phyloP scores from a whole-genome alignment of 2,113 vertebrate genomes.

The Thermophis baileyi region DNA sequence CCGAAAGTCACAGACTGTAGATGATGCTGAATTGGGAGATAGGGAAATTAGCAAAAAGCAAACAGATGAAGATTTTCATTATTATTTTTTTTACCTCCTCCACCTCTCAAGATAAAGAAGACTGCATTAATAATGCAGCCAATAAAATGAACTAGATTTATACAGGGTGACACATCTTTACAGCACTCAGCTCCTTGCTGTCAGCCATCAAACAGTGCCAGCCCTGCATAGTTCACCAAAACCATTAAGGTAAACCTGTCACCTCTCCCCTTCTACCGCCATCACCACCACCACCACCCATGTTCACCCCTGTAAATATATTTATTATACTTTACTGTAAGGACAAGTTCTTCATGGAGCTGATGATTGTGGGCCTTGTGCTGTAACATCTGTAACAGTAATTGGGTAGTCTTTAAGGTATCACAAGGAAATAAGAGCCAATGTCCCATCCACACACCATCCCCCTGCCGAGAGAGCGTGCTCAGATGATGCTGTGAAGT shows the following conservation, averaged over 20 bases:
- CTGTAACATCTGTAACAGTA: neutral
- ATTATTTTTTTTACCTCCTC: neutral
- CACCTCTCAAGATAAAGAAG: neutral
- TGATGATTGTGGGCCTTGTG: neutral
- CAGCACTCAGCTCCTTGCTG: neutral
- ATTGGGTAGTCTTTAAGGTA: neutral
- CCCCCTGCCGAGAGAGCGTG: neutral
- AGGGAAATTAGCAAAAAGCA: neutral
- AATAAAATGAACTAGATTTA: neutral
- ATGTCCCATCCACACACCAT: neutral
- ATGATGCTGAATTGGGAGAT: neutral
- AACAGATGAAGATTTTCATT: neutral
- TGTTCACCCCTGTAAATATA: neutral
- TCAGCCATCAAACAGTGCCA: neutral
- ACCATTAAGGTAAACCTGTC: neutral
- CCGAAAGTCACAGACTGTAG: neutral
- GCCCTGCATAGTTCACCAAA: neutral
- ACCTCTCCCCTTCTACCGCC: neutral
- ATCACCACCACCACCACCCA: neutral
- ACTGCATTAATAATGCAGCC: neutral
- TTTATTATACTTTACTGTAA: neutral
- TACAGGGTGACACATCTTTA: neutral
- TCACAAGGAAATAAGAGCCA: neutral
- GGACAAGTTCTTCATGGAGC: neutral
- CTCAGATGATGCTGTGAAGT: neutral